Conservation (phyloP, 2,113 vertebrate genomes). For the Recurvirostra avosetta region DNA sequence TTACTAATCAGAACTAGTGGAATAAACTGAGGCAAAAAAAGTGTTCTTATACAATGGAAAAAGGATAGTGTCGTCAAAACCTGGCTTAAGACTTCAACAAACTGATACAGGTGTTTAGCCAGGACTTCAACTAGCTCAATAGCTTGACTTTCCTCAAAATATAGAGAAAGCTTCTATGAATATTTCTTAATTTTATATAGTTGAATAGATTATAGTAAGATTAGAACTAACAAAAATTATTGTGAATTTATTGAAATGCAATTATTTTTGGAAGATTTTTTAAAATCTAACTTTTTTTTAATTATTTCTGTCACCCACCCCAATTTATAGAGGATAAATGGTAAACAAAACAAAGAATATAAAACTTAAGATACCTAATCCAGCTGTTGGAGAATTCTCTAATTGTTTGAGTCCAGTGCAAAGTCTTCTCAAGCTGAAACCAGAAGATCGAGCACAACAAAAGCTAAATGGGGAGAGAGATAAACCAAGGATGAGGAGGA, state of each 20-base stretch:
- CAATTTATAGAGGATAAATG: background rate
- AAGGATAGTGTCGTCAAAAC: background rate
- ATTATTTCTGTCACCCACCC: background rate
- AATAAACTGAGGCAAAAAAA: background rate
- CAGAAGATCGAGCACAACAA: background rate
- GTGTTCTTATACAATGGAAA: background rate
- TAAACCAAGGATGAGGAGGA: background rate
- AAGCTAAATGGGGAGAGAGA: background rate
- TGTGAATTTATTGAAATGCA: background rate
- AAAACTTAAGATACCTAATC: background rate
- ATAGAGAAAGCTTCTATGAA: background rate
- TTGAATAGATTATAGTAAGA: background rate
- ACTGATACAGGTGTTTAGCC: background rate
- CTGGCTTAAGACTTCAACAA: background rate
- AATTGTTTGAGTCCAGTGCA: background rate
- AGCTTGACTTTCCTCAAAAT: background rate
- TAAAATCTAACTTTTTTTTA: rapidly evolving
- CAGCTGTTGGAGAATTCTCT: background rate
- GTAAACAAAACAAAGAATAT: background rate
- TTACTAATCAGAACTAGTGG: background rate
- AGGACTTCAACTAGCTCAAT: background rate
- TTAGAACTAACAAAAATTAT: background rate
- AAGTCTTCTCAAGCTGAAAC: background rate
- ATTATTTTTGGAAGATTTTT: background rate
- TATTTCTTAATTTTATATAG: background rate